These are phyloP conservation scores for Bos taurus DNA, from an alignment of 2,113 vertebrate species.

Conservation along the genomic window ARS-UCD2.0 NC_037347.1:8076001-8076500, in stretches of 20 bases:
- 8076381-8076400: constrained; percentile 96
- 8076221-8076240: not conserved
- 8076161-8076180: fast-evolving
- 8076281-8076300: not conserved
- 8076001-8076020: not conserved
- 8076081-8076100: not conserved
- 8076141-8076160: not conserved
- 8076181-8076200: not conserved
- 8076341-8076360: not conserved
- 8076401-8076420: constrained; percentile 97
- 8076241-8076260: not conserved
- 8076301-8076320: not conserved
- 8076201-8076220: not conserved
- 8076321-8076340: not conserved
- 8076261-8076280: not conserved
- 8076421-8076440: constrained; percentile 98
- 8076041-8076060: not conserved
- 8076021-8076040: constrained; percentile 7
- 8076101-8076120: not conserved
- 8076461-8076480: not conserved
- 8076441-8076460: constrained; percentile 64
- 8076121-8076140: not conserved
- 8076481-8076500: not conserved
- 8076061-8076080: not conserved
- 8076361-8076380: constrained; percentile 87